A percentile compares a stretch with the other conserved stretches of the same genome.
Conservation (phyloP, 2,113 vertebrate species). For the Scytalopus superciliaris region DNA sequence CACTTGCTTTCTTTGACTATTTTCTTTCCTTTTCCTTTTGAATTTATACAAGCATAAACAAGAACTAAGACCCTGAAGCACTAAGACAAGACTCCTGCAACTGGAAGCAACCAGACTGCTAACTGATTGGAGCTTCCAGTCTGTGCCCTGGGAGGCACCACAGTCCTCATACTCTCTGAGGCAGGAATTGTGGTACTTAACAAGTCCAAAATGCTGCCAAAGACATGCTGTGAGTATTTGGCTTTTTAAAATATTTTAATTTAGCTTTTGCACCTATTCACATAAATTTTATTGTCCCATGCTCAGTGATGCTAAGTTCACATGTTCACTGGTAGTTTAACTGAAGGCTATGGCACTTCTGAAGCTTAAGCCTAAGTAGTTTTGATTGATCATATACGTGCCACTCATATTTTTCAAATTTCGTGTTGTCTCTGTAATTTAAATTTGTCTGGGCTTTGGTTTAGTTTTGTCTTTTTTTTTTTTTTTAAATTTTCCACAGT, state of each 20-base stretch:
- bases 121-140: not conserved
- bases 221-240: not conserved
- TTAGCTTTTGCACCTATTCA: not conserved
- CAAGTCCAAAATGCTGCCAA: not conserved
- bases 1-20: not conserved
- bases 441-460: not conserved
- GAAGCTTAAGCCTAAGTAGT: not conserved
- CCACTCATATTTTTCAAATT: not conserved
- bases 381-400: not conserved
- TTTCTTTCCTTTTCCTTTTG: not conserved
- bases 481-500: not conserved
- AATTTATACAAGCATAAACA: not conserved
- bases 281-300: not conserved
- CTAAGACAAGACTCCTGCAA: not conserved
- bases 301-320: not conserved
- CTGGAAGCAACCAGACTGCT: not conserved
- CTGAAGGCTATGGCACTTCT: not conserved
- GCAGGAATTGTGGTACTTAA: not conserved
- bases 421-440: not conserved
- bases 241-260: not conserved
- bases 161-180: not conserved
- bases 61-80: not conserved
- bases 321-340: not conserved
- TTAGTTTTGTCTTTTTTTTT: not conserved
- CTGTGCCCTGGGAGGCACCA: not conserved